These are phyloP conservation scores for Pomatostomus ruficeps DNA, from an alignment of 2,113 vertebrate genomes.

Conservation along the genomic window DNA sequence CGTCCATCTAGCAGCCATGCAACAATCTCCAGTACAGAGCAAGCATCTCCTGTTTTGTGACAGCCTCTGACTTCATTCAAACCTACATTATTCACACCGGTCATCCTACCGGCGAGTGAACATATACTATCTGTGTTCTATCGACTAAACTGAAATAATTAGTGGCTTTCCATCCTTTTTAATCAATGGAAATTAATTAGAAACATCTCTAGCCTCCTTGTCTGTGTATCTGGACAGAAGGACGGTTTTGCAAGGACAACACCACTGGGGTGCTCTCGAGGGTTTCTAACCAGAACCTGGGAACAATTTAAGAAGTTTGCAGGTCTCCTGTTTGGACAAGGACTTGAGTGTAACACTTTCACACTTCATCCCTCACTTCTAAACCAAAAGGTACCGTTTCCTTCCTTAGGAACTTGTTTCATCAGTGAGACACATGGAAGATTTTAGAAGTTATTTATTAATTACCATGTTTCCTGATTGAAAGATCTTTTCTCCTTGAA, in stretches of 20 bases:
- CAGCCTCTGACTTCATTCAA: neutral
- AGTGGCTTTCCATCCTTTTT: neutral
- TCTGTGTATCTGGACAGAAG: neutral
- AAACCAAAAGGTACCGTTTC: neutral
- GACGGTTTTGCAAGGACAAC: neutral
- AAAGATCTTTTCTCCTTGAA: conserved; percentile 84
- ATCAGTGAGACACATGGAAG: neutral
- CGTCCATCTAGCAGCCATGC: neutral
- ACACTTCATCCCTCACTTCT: neutral
- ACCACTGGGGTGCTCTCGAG: neutral
- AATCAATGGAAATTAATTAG: neutral
- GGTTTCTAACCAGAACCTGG: neutral
- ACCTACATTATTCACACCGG: neutral
- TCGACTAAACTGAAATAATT: neutral
- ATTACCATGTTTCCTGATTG: conserved; percentile 80
- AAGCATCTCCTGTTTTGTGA: neutral
- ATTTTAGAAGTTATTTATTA: neutral
- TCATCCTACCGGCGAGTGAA: neutral
- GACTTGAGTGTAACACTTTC: fast-evolving
- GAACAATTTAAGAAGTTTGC: neutral
- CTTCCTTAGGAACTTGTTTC: neutral
- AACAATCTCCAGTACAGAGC: neutral
- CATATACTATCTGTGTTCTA: neutral
- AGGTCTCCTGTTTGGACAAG: neutral
- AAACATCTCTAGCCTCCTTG: neutral